Conservation (phyloP, 2,888 invertebrate genomes). For the Nomada hirtipes region DNA sequence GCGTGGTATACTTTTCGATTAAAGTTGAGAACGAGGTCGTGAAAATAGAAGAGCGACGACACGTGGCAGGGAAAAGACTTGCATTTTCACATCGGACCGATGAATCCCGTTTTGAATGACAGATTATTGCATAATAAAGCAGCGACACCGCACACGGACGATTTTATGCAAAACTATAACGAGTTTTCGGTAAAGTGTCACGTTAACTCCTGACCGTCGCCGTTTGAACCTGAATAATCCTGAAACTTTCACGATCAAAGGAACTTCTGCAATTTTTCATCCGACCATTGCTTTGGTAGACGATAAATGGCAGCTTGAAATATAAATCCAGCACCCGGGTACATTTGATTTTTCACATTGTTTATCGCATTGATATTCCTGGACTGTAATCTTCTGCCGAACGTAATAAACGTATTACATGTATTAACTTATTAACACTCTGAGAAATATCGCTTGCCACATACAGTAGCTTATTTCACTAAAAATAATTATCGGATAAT, state of each 20-base stretch:
- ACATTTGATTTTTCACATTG: too few relatives aligned
- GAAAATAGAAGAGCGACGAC: not conserved
- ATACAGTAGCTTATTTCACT: too few relatives aligned
- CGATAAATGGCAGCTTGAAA: too few relatives aligned
- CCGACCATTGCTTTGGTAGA: too few relatives aligned
- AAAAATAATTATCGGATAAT: too few relatives aligned
- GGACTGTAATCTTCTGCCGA: too few relatives aligned
- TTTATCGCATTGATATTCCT: too few relatives aligned
- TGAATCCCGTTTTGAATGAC: constrained; percentile 34
- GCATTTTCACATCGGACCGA: constrained; percentile 14
- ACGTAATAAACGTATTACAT: too few relatives aligned
- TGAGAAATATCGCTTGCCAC: too few relatives aligned
- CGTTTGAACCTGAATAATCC: constrained; percentile 22
- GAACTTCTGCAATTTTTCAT: not conserved
- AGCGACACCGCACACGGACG: constrained; percentile 27
- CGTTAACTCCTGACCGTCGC: constrained; percentile 39
- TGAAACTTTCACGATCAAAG: constrained; percentile 14
- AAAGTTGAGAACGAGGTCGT: not conserved
- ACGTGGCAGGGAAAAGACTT: constrained; percentile 11
- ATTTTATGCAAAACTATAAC: constrained; percentile 67
- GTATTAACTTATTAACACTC: too few relatives aligned
- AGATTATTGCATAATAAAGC: constrained; percentile 59
- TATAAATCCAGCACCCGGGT: too few relatives aligned
- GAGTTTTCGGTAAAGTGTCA: constrained; percentile 56
- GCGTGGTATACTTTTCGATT: not conserved